phyloP scores from a whole-genome alignment of 2,888 invertebrate species.

The Ctena decussata region DNA sequence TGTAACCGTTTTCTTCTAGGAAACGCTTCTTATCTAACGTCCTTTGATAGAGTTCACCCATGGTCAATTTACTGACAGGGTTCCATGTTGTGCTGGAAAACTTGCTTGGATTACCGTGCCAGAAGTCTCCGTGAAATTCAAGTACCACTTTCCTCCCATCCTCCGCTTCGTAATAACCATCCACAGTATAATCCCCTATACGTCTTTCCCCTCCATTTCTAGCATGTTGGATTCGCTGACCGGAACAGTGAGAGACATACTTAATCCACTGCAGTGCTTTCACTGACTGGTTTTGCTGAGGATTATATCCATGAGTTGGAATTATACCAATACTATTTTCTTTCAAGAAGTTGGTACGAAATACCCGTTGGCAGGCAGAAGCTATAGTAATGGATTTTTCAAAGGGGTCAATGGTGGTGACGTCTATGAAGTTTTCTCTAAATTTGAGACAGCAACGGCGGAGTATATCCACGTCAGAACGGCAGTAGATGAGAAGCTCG shows the following conservation, averaged over 20 bases:
- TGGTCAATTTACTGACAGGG: slow-evolving; percentile 23
- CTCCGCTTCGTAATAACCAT: slow-evolving; percentile 29
- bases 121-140: slow-evolving; percentile 43
- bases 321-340: no score
- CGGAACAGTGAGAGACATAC: no score
- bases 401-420: neutral
- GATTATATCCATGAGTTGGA: no score
- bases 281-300: no score
- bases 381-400: neutral
- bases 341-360: no score
- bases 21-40: slow-evolving; percentile 18
- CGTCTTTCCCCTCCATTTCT: slow-evolving; percentile 36
- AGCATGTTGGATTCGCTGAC: slow-evolving; percentile 3
- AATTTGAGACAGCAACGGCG: neutral
- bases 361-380: no score
- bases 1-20: slow-evolving; percentile 40
- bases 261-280: no score
- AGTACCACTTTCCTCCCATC: slow-evolving; percentile 19
- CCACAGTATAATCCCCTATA: slow-evolving; percentile 31
- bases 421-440: neutral
- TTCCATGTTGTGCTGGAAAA: slow-evolving; percentile 27
- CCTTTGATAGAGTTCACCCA: slow-evolving; percentile 30
- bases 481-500: neutral
- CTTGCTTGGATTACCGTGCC: no score
- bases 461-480: neutral